Evolutionary conservation across 2,888 invertebrate species (phyloP).

Genomic region (Monopis laevigella): DNA sequence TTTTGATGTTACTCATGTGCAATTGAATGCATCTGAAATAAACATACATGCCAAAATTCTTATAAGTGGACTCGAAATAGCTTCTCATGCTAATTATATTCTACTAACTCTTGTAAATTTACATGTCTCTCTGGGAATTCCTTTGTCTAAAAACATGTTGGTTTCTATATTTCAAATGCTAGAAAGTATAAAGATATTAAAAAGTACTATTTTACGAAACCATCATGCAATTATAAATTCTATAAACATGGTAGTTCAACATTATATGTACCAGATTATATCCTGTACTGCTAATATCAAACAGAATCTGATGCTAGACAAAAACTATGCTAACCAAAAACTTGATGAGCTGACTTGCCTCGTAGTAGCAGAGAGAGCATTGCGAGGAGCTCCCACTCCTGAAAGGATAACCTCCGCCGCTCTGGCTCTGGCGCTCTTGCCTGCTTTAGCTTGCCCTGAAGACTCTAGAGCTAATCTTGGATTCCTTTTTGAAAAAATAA

Average conservation of each 20-base stretch:
- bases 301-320: conserved; percentile 71
- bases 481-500: conserved; percentile 71
- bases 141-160: conserved; percentile 81
- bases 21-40: conserved; percentile 54
- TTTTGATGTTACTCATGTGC: conserved; percentile 40
- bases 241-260: conserved; percentile 80
- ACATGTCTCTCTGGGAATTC: conserved; percentile 75
- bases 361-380: conserved; percentile 74
- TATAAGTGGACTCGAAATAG: conserved; percentile 71
- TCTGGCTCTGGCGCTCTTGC: conserved; percentile 73
- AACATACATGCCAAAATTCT: conserved; percentile 46
- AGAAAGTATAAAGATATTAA: conserved; percentile 82
- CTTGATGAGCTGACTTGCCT: conserved; percentile 78
- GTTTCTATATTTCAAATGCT: conserved; percentile 81
- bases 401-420: conserved; percentile 73
- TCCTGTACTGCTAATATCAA: conserved; percentile 73
- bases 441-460: conserved; percentile 68
- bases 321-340: conserved; percentile 72
- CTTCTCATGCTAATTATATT: conserved; percentile 70
- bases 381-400: conserved; percentile 71
- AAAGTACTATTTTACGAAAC: conserved; percentile 74
- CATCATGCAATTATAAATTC: conserved; percentile 76
- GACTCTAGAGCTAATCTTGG: conserved; percentile 72
- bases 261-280: conserved; percentile 79
- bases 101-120: conserved; percentile 69